Percentiles rank a stretch among this genome's conserved stretches.
These are phyloP conservation scores for Micropoecilia bifurca DNA, from an alignment of 2,797 vertebrate species.

Conservation along the genomic window DNA sequence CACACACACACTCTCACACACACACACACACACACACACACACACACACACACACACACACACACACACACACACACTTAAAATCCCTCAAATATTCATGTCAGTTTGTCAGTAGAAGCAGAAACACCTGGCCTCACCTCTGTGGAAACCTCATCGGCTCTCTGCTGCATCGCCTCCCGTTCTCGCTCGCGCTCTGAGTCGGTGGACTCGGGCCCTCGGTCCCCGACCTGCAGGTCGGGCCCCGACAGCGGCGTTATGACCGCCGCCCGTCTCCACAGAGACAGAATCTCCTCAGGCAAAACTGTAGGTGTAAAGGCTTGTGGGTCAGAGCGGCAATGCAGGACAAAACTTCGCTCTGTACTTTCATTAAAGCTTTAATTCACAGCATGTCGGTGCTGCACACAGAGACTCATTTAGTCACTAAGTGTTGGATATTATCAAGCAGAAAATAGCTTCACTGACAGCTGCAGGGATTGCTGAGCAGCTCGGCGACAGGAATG, in stretches of 20 bases:
- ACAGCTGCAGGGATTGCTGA: slow-evolving; percentile 72
- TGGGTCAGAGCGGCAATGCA: slow-evolving; percentile 25
- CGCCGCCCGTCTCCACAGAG: slow-evolving; percentile 71
- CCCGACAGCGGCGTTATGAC: slow-evolving; percentile 49
- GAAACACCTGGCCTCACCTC: slow-evolving; percentile 51
- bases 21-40: slow-evolving; percentile 26
- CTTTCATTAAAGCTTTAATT: background rate
- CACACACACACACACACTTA: slow-evolving; percentile 9
- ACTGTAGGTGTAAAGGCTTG: slow-evolving; percentile 39
- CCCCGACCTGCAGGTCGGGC: slow-evolving; percentile 35
- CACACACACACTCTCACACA: slow-evolving; percentile 15
- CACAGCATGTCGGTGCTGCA: background rate
- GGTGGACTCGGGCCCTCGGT: slow-evolving; percentile 55
- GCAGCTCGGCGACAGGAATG: slow-evolving; percentile 51
- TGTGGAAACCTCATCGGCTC: slow-evolving; percentile 21
- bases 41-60: slow-evolving; percentile 18
- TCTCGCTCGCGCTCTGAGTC: slow-evolving; percentile 59
- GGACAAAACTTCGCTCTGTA: background rate
- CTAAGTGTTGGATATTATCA: background rate
- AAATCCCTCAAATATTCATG: background rate
- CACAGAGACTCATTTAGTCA: background rate
- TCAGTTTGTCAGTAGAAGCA: background rate
- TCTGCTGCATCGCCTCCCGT: slow-evolving; percentile 17
- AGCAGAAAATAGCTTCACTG: slow-evolving; percentile 46
- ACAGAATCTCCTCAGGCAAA: slow-evolving; percentile 61